Conservation (phyloP, 1,140 invertebrate species). For the Apis cerana region DNA sequence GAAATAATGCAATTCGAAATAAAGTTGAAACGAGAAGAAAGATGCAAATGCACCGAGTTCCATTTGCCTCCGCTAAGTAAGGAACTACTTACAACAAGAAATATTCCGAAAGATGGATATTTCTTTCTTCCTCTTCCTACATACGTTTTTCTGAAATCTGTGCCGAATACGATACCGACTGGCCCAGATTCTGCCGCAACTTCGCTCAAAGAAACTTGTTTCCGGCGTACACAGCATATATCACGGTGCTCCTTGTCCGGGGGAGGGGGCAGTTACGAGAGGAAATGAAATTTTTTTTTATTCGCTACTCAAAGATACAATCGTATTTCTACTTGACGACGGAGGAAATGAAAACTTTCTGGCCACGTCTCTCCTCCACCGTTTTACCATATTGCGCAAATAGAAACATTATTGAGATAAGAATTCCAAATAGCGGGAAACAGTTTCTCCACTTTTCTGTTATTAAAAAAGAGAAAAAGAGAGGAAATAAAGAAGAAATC, state of each 20-base stretch:
- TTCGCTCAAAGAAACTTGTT: constrained; percentile 53
- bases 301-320: constrained; percentile 56
- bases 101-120: neutral
- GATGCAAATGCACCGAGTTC: neutral
- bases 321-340: constrained; percentile 44
- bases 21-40: neutral
- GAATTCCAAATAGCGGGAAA: constrained; percentile 24
- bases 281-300: constrained; percentile 66
- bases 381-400: constrained; percentile 36
- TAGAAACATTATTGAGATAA: constrained; percentile 52
- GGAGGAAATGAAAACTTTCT: constrained; percentile 47
- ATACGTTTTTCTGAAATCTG: constrained; percentile 31
- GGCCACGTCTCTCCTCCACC: neutral
- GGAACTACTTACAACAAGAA: neutral
- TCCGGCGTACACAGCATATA: constrained; percentile 30
- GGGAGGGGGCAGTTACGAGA: constrained; percentile 36
- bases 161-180: constrained; percentile 25
- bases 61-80: neutral
- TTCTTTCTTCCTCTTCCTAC: neutral
- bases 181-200: constrained; percentile 21
- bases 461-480: neutral
- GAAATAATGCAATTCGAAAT: neutral
- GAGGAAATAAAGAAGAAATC: neutral
- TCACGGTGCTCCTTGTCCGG: constrained; percentile 35
- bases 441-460: neutral